Percentiles rank a stretch among this genome's conserved stretches.
These are phyloP conservation scores for Natator depressus DNA, from an alignment of 2,113 vertebrate species.

Conservation along the genomic window DNA sequence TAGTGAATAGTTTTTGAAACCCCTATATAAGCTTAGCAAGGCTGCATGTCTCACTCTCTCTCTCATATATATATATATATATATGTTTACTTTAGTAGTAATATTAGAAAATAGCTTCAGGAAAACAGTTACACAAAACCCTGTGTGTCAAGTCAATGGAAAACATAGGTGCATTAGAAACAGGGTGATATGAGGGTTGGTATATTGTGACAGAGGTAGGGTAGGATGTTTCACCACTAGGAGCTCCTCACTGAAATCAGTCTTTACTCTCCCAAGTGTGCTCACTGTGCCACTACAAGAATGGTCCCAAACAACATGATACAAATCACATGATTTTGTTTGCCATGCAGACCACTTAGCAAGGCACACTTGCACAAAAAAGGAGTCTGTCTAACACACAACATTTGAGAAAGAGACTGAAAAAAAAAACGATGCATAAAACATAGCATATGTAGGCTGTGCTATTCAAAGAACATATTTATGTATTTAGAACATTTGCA, in stretches of 20 bases:
- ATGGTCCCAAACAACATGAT: not conserved
- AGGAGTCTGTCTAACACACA: conserved; percentile 19
- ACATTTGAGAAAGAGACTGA: not conserved
- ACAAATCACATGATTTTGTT: conserved; percentile 25
- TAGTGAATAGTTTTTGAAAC: not conserved
- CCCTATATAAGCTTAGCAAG: not conserved
- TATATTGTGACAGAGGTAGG: not conserved
- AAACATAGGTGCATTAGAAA: not conserved
- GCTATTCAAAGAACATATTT: conserved; percentile 31
- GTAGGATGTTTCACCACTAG: not conserved
- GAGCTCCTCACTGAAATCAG: not conserved
- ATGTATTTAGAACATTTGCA: conserved; percentile 17
- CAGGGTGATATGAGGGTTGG: not conserved
- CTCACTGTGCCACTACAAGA: not conserved
- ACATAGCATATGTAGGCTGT: not conserved
- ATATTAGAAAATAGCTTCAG: not conserved
- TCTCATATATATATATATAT: not conserved
- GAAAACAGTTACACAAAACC: not conserved
- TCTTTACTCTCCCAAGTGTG: not conserved
- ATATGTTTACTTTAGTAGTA: not conserved
- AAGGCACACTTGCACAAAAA: conserved; percentile 17
- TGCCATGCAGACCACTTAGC: conserved; percentile 32
- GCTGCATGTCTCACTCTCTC: not conserved
- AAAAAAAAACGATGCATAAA: conserved; percentile 23
- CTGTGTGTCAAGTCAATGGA: not conserved